Base-by-base conservation (phyloP, 53 echinoderm and acorn worm genomes). In the Temnopleurus reevesii region DNA sequence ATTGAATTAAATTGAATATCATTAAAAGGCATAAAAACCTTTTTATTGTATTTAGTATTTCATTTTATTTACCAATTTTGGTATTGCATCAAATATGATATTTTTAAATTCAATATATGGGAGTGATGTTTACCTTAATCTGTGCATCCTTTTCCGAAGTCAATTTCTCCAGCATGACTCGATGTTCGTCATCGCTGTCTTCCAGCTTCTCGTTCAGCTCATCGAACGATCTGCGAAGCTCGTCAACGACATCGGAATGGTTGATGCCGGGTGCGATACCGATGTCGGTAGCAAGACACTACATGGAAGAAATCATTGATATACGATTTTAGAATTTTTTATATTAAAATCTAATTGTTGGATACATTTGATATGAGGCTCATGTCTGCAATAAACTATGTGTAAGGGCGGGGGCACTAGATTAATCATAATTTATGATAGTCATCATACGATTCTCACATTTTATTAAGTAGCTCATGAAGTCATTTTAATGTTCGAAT, bases 241-340 rank as follows among this genome's bases (percentile, higher is more conserved):
- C 12, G 53, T 5, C 25, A 10, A 81, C 34, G 81, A 81, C 54
- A 47, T 81, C 51, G 55, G 55, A 30, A 23, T 45, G 26, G 24
- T 0, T 2, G 77, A 23, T 77, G 1, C 2, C 77, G 24, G 2
- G 77, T 0, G 8, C 1, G 77, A 77, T 6, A 19, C 77, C 77
- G 77, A 77, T 45, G 45, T 44, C 46, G 46, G 77, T 24, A 27
- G 77, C 77, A 3, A 77, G 77, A 6, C 77, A 44, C 77, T 77
- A 27, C 0, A 49, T 49, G 49, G n/a, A n/a, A 49, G 4, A 4
- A 34, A 33, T 17, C 15, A 3, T 0, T 2, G 35, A 34, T 17
- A 4, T 59, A 26, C 1, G 59, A 27, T 4, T 27, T 1, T 9
- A 27, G 26, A 27, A 3, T 27, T 59, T 26, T 59, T 27, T 24